Evolutionary conservation across 1,140 invertebrate genomes (phyloP).

Genomic region (Coenobita brevimanus): DNA sequence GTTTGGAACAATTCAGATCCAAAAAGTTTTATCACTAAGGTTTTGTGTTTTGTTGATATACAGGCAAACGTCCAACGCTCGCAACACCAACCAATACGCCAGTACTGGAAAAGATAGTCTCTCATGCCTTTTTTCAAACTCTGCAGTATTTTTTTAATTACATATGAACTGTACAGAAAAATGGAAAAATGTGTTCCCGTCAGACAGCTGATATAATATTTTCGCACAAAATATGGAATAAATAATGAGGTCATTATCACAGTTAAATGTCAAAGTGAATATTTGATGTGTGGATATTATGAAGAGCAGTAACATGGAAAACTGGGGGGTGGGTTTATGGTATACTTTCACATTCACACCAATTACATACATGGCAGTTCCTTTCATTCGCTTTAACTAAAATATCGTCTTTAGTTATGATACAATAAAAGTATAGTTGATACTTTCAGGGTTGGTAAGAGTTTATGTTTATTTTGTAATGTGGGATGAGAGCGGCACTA

Average conservation of each 20-base stretch:
- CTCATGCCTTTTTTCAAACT: constrained; percentile 12
- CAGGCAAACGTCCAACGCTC: background rate
- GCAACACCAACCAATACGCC: background rate
- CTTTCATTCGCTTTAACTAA: constrained; percentile 61
- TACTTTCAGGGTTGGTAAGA: constrained; percentile 46
- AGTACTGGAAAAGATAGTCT: constrained; percentile 41
- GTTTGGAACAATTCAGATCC: constrained; percentile 46
- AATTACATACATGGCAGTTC: constrained; percentile 47
- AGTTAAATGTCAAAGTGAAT: constrained; percentile 66
- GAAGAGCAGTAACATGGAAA: constrained; percentile 47
- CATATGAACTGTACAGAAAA: background rate
- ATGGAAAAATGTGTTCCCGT: constrained; percentile 52
- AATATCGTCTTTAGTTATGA: constrained; percentile 51
- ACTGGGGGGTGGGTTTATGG: constrained; percentile 43
- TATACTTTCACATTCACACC: constrained; percentile 33
- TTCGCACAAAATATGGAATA: constrained; percentile 68
- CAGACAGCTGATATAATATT: constrained; percentile 60
- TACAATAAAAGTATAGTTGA: constrained; percentile 28
- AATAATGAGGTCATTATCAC: constrained; percentile 68
- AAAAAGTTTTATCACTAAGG: constrained; percentile 35
- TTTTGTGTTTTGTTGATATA: constrained; percentile 3
- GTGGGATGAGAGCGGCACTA: background rate
- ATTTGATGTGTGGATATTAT: constrained; percentile 53
- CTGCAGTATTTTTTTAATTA: constrained; percentile 8
- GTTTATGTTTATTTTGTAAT: background rate